Conservation (phyloP, 2,888 invertebrate species). For the Glyphotaelius pellucidus region DNA sequence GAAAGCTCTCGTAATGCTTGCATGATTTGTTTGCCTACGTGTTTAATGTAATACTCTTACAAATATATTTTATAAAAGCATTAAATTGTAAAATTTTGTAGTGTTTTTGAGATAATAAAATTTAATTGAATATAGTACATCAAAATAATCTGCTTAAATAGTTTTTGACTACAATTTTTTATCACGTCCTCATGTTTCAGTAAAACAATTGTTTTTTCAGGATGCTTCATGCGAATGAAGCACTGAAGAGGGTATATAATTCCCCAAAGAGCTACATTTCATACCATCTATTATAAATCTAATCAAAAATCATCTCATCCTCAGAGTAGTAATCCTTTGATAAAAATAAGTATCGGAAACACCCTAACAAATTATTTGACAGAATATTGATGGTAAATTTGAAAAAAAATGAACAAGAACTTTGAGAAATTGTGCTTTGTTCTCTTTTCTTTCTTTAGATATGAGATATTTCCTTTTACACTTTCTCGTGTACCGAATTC, state of each 20-base stretch:
- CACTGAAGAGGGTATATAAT: neutral
- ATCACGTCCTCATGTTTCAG: neutral
- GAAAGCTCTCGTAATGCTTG: too few relatives aligned
- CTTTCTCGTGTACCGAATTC: conserved; percentile 36
- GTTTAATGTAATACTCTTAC: too few relatives aligned
- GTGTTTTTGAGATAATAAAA: too few relatives aligned
- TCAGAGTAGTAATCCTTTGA: neutral
- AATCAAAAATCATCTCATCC: neutral
- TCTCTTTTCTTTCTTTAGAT: neutral
- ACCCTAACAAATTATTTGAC: neutral
- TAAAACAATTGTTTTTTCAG: neutral
- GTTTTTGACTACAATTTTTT: too few relatives aligned
- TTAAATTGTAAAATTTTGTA: too few relatives aligned
- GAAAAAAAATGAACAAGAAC: neutral
- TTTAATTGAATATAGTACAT: too few relatives aligned
- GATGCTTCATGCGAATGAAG: neutral
- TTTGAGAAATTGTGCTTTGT: conserved; percentile 17
- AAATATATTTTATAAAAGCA: too few relatives aligned
- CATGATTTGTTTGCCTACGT: too few relatives aligned
- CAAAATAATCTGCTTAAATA: too few relatives aligned
- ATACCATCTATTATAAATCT: neutral
- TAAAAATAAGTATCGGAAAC: neutral
- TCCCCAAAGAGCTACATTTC: neutral
- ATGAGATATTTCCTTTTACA: neutral
- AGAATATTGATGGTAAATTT: neutral